These are phyloP conservation scores for Candoia aspera DNA, from an alignment of 2,113 vertebrate genomes.

Conservation along the genomic window DNA sequence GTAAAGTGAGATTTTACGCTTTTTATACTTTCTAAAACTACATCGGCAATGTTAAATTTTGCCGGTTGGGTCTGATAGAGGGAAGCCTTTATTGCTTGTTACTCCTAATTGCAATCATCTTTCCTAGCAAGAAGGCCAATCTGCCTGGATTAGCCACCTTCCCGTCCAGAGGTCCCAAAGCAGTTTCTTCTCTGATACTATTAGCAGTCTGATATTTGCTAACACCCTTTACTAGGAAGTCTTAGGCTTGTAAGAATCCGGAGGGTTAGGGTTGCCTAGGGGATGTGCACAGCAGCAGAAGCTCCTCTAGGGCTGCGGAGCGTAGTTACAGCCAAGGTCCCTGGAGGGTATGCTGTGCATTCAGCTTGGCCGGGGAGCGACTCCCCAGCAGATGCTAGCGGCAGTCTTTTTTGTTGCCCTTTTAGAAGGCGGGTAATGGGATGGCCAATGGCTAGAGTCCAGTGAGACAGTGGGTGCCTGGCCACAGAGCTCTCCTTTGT, in stretches of 20 bases:
- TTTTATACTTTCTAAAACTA: not conserved
- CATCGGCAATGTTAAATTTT: not conserved
- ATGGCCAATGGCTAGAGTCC: not conserved
- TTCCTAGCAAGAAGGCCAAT: too few relatives aligned
- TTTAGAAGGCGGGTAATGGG: not conserved
- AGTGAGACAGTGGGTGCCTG: not conserved
- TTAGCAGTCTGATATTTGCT: not conserved
- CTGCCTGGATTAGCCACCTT: not conserved
- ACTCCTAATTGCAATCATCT: not conserved
- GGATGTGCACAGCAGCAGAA: constrained; percentile 20
- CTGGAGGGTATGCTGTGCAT: not conserved
- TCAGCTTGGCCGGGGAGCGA: not conserved
- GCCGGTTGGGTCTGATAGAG: too few relatives aligned
- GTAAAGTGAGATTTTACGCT: not conserved
- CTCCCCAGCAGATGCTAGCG: not conserved
- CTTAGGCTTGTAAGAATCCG: not conserved
- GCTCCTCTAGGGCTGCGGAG: not conserved
- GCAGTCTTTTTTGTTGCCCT: not conserved
- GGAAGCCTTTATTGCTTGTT: not conserved
- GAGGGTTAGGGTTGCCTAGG: constrained; percentile 17
- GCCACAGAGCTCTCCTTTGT: not conserved
- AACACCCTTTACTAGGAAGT: not conserved
- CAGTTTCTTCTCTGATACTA: not conserved
- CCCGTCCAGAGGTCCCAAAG: not conserved
- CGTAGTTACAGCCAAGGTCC: not conserved